Evolutionary conservation across 2,888 invertebrate species (phyloP), one percentile per base, ranked within the genome.

Genomic region (Rhyacophila evoluta): DNA sequence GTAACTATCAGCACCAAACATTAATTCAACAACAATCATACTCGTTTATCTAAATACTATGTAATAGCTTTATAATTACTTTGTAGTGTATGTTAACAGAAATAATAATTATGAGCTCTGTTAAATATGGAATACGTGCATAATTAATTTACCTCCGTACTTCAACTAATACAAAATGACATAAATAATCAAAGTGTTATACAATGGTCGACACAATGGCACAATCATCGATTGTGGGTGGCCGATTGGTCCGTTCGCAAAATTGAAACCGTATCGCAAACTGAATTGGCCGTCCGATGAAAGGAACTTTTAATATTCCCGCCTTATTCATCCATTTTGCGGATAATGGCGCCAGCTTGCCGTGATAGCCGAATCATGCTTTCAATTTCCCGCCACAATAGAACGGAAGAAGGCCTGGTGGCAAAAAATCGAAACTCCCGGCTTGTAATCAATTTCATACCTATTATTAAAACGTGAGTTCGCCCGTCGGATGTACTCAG

Each of bases 271-370:
- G 19, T 25, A 25, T 25, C 55, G 55, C 25, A 19, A 55, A 25
- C 19, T 10, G 55, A 55, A 55, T 25, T 55, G 55, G 55, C 2
- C 19, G 8, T 25, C 55, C 5, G 6, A 15, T 8, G 55, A 55
- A 25, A 55, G 19, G 25, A 10, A 19, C 2, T 25, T 55, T 55
- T 55, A 55, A 55, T 55, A 25, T 55, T 55, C 8, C 19, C 55
- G 19, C 55, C 55, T 33, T 55, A 41, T 55, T 55, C 55, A 55
- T 55, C 19, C 55, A 55, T 55, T 55, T 19, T 25, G 55, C 55
- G 55, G 19, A 55, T 55, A 55, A 6, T 55, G 19, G 15, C 55
- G 15, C 41, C 41, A 15, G 15, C 6, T 8, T 19, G 12, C 8
- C 41, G 15, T 41, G 41, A 8, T 41, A 15, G 19, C 55, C 55